phyloP scores from a whole-genome alignment of 2,888 invertebrate species.

The Leptinotarsa tumamoca region DNA sequence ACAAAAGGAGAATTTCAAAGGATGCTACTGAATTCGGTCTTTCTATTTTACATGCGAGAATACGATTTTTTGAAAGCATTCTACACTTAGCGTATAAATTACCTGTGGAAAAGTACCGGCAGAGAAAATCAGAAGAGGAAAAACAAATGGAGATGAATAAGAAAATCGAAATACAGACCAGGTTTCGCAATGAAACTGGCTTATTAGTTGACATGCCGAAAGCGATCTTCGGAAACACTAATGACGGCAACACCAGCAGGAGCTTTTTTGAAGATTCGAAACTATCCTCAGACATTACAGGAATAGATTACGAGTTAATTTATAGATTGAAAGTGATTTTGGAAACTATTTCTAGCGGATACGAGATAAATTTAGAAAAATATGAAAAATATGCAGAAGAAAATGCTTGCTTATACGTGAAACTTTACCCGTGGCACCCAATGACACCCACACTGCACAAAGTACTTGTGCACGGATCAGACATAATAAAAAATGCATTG shows the following conservation, averaged over 20 bases:
- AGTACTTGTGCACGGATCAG: not conserved
- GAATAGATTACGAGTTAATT: not conserved
- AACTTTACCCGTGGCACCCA: slow-evolving; percentile 43
- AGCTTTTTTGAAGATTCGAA: slow-evolving; percentile 15
- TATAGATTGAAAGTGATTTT: no score
- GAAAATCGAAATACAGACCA: no score
- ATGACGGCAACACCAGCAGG: slow-evolving; percentile 23
- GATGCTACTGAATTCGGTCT: no score
- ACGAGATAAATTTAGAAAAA: no score
- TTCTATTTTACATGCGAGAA: not conserved
- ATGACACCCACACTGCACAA: no score
- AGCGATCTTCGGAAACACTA: slow-evolving; percentile 14
- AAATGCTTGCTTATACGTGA: not conserved
- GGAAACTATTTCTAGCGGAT: no score
- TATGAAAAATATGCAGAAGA: no score
- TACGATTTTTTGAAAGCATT: not conserved
- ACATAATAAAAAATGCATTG: slow-evolving; percentile 17
- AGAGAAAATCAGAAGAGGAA: not conserved
- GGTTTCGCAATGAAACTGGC: no score
- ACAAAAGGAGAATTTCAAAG: no score
- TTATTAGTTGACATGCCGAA: not conserved
- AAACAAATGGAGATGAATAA: not conserved
- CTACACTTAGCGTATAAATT: not conserved
- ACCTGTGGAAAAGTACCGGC: not conserved
- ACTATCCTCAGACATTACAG: not conserved